Evolutionary conservation across 2,797 vertebrate genomes (phyloP), one percentile per base, ranked within the genome.

Genomic region (Siniperca undulata): DNA sequence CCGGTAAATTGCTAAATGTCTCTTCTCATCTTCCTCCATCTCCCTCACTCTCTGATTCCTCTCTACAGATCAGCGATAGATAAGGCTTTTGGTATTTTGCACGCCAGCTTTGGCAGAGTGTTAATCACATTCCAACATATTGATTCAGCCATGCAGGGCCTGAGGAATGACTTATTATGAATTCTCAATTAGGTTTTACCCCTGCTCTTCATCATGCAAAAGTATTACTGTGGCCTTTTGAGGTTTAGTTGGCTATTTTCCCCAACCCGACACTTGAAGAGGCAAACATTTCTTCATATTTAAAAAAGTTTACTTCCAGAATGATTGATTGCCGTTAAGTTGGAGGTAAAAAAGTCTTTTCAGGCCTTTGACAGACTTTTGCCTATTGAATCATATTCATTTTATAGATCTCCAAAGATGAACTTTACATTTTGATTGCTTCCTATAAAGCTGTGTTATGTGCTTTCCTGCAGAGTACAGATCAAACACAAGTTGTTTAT

Each of bases 81-180:
- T 79, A 19, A 70, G 53, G 53, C 67, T n/a, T 42, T 77, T 58
- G 52, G 56, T 79, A 8, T 87, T 87, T 86, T 53, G 42, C 48
- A 78, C 42, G 75, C 27, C 55, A 22, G 74, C 68, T 69, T 82
- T 81, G 74, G 58, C 75, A 60, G 70, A 27, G 38, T 24, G 53
- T 84, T 86, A 77, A 82, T 90, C 61, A 80, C 44, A 53, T 75
- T 67, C 60, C 13, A 48, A 34, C 78, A 30, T 77, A 87, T 81
- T 80, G 83, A 86, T 73, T 76, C 30, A 59, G 66, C 36, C 66
- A 74, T 24, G 27, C 42, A 74, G 52, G 55, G 67, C 24, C 40
- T 4, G 42, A 74, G 24, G 19, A 78, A 40, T 38, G 36, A 77
- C 59, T 75, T 70, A 16, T 53, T 59, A 64, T 79, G 67, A 74